These are phyloP conservation scores for Drosophila percnosoma DNA, from an alignment of 2,888 invertebrate species.

Conservation along the genomic window DNA sequence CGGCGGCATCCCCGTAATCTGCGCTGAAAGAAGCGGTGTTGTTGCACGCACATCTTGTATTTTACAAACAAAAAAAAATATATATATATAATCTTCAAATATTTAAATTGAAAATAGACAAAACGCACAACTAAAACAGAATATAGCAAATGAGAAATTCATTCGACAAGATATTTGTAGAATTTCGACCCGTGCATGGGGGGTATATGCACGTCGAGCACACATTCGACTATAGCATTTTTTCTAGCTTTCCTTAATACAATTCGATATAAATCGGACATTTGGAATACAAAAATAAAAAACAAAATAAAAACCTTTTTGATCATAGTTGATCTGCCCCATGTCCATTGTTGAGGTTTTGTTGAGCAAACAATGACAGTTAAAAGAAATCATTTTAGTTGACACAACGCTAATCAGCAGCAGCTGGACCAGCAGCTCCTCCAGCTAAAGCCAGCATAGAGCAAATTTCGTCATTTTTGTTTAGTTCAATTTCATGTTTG, in stretches of 20 bases:
- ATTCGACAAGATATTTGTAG: background rate
- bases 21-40: background rate
- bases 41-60: constrained; percentile 1
- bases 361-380: background rate
- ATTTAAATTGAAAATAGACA: background rate
- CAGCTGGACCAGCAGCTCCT: background rate
- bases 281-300: background rate
- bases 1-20: background rate
- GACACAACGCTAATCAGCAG: background rate
- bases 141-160: background rate
- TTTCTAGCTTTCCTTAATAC: background rate
- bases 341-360: background rate
- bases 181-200: background rate
- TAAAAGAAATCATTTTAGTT: background rate
- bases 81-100: no score
- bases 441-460: background rate
- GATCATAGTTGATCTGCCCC: background rate
- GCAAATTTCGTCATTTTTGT: background rate
- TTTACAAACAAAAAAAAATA: background rate
- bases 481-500: background rate
- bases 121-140: background rate
- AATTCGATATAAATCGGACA: background rate
- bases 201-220: background rate
- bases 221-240: background rate
- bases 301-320: background rate